Conservation (phyloP, 2,113 vertebrate species). For the Chaetorhynchus papuensis region DNA sequence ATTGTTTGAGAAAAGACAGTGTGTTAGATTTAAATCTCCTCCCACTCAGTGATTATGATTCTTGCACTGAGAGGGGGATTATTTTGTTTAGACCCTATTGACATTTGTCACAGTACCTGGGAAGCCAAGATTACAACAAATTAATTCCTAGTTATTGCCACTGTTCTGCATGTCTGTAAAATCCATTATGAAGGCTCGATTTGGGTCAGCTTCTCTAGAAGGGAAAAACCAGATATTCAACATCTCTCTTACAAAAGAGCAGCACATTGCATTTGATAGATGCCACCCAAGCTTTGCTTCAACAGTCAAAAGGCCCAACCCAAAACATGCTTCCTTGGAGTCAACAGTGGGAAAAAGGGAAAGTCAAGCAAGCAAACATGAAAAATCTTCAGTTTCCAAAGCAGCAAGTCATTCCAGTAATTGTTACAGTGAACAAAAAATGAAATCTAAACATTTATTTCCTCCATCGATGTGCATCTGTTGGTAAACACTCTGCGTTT, state of each 20-base stretch:
- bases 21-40: neutral
- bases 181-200: constrained; percentile 30
- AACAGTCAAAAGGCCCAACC: neutral
- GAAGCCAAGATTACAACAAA: neutral
- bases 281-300: neutral
- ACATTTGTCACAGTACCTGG: neutral
- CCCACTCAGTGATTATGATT: neutral
- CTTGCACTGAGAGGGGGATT: neutral
- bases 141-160: constrained; percentile 23
- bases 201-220: constrained; percentile 57
- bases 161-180: neutral
- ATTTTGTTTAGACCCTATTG: neutral
- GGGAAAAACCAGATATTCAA: neutral
- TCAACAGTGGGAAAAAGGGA: neutral
- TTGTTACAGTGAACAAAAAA: neutral
- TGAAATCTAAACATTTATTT: neutral
- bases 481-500: neutral
- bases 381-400: neutral
- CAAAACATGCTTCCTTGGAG: neutral
- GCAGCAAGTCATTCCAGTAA: neutral
- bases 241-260: neutral
- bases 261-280: neutral
- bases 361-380: neutral
- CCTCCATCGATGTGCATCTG: neutral
- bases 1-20: neutral